Evolutionary conservation across 2,113 vertebrate species (phyloP), one percentile per base, ranked within the genome.

Genomic region (Nothocercus julius): DNA sequence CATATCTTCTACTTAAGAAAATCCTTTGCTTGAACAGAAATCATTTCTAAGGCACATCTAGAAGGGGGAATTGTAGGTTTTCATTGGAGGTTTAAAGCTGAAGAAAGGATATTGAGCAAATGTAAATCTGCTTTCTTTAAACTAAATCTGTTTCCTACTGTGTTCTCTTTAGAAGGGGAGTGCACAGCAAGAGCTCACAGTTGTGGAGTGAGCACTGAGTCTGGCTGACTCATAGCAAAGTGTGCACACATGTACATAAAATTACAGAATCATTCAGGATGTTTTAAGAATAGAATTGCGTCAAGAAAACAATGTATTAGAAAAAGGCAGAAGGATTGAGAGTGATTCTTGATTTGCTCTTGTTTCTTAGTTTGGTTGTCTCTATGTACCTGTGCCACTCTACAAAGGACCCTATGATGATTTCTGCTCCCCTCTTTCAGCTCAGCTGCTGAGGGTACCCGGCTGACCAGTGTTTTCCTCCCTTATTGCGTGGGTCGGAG

Each of bases 231-330:
- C 38, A 13, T 27, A 72, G 34, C 30, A 45, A 84, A 64, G 78
- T 27, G 3, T 81, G 32, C 47, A 38, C 0, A 0, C 8, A 0
- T 16, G 4, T 72, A 49, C 3, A 13, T 3, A 61, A 49, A 79
- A 66, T 58, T 51, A 54, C 5, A 32, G 11, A 62, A 27, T 36
- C 22, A 13, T 61, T 88, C 24, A 51, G 15, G 47, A 67, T 56
- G 74, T 78, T 9, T 38, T 42, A 68, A 45, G 27, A 28, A 42
- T 34, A 59, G 13, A 59, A 54, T 63, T 1, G 5, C 4, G 4
- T 59, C 1, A 9, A 7, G 9, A n/a, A 85, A 54, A 18, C 7
- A 70, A 70, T 80, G 76, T 45, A 12, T 81, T 68, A 64, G 54
- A 80, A 90, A 38, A 21, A 64, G 80, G 7, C 11, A 30, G 21